phyloP scores from a whole-genome alignment of 2,888 invertebrate genomes.

The Polyommatus iphigenia region DNA sequence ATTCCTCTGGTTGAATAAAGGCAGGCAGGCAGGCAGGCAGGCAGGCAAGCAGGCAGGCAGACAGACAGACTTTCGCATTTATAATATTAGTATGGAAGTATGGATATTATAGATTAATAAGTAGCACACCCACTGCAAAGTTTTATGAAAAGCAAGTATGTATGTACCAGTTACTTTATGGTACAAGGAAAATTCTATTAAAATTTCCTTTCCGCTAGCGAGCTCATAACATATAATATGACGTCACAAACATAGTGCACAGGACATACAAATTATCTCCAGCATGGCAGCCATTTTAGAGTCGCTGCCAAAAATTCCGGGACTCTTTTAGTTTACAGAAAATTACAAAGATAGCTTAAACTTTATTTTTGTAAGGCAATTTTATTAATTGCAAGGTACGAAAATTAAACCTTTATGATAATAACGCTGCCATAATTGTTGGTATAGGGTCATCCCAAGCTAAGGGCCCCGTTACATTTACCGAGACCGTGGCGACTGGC shows the following conservation, averaged over 20 bases:
- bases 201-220: conserved; percentile 5
- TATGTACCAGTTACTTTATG: background rate
- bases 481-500: no score
- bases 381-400: background rate
- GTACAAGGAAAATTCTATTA: conserved; percentile 7
- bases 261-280: conserved; percentile 31
- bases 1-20: no score
- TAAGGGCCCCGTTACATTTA: no score
- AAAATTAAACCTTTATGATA: background rate
- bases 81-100: no score
- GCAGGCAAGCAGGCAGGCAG: no score
- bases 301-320: conserved; percentile 26
- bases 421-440: no score
- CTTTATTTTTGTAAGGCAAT: background rate
- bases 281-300: conserved; percentile 12
- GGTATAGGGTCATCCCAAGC: no score
- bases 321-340: conserved; percentile 18
- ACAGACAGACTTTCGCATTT: no score
- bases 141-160: background rate
- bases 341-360: background rate
- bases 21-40: no score
- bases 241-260: conserved; percentile 16
- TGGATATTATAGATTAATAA: no score
- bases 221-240: conserved; percentile 18
- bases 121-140: background rate